phyloP scores from a whole-genome alignment of 2,797 vertebrate genomes.

The Tarsius wallacei region DNA sequence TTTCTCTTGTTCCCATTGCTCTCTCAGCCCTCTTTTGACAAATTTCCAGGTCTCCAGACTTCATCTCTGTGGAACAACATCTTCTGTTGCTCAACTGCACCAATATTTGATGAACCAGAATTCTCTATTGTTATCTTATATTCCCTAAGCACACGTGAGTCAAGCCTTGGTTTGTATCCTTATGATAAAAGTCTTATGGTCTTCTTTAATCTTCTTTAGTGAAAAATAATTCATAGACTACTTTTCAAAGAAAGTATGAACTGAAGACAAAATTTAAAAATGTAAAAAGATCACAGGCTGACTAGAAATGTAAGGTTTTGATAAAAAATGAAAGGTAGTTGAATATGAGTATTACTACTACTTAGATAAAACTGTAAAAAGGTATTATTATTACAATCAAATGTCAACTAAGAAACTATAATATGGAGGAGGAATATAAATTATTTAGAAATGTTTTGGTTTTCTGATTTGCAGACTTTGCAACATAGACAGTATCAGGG shows the following conservation, averaged over 20 bases:
- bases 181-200: neutral
- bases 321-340: constrained; percentile 1
- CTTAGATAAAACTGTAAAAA: neutral
- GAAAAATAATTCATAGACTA: constrained; percentile 20
- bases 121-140: neutral
- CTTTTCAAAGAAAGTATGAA: constrained; percentile 38
- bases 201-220: neutral
- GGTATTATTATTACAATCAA: constrained; percentile 21
- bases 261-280: constrained; percentile 11
- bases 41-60: neutral
- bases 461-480: neutral
- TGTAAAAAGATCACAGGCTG: neutral
- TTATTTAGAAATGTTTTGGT: constrained; percentile 44
- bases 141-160: neutral
- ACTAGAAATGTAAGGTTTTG: constrained; percentile 10
- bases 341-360: neutral
- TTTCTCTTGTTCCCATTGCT: neutral
- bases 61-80: neutral
- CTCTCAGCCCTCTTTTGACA: neutral
- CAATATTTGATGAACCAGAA: neutral
- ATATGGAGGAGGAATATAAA: neutral
- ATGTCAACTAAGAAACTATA: neutral
- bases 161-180: neutral
- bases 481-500: neutral
- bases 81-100: neutral